Base-by-base conservation (phyloP, 2,888 invertebrate species). In the Sphecodes monilicornis region DNA sequence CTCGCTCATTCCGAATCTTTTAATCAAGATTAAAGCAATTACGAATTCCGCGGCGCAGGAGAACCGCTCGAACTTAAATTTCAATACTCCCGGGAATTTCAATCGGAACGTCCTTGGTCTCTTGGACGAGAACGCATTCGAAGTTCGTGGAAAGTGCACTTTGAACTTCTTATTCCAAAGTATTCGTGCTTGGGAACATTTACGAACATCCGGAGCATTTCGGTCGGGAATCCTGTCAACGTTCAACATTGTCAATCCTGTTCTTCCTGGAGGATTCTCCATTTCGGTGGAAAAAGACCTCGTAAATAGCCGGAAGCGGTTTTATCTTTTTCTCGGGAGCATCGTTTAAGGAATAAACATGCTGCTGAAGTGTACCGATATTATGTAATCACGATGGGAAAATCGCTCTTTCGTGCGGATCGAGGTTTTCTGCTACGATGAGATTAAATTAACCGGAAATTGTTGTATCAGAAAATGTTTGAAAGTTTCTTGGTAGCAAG, bases 81-180 rank as follows among this genome's bases (percentile, higher is more conserved):
- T 73, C 68, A 68, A 68, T 68, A 39, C 39, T 36, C n/a, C 68
- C 36, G 41, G 18, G 29, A n/a, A 29, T 64, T 82, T 54, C 73
- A 82, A 75, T 78, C 71, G 70, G 54, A 43, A 54, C 54, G 70
- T 80, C 60, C 70, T 71, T 26, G 76, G 66, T 66, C 76, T 69
- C n/a, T 41, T 22, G 76, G 71, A 66, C 71, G 76, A 66, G 80
- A 54, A 71, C 80, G 75, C 50, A 39, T 43, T 76, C 54, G 36
- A 83, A 83, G 71, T 76, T 76, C 57, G 72, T 29, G 46, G 80
- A 72, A 68, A 72, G 82, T 76, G 57, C 68, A 80, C 46, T 68
- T 57, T 46, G 76, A 66, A 76, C 72, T 83, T 76, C 76, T 57
- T 72, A 76, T 75, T 68, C 75, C 75, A 76, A 39, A 57, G 71